phyloP scores from a whole-genome alignment of 1,140 invertebrate genomes.

The Papilio polytes region DNA sequence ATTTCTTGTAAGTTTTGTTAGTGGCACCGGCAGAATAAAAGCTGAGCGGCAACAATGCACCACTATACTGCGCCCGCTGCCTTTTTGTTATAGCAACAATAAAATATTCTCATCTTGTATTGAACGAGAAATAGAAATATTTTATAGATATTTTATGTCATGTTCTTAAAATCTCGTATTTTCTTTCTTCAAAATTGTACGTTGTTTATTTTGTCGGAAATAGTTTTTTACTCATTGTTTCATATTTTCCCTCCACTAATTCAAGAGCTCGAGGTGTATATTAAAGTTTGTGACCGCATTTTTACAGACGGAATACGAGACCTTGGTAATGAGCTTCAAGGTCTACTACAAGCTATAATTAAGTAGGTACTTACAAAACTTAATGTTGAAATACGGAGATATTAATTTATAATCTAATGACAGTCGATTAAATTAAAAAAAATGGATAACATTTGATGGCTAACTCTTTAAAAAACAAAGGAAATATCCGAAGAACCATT shows the following conservation, averaged over 20 bases:
- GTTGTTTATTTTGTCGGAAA: not conserved
- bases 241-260: not conserved
- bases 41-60: not conserved
- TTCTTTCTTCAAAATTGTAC: slow-evolving; percentile 18
- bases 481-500: no score
- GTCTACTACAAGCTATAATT: not conserved
- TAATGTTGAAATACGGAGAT: no score
- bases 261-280: not conserved
- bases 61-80: slow-evolving; percentile 20
- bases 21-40: slow-evolving; percentile 19
- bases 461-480: no score
- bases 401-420: no score
- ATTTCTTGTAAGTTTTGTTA: slow-evolving; percentile 28
- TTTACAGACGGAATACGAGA: not conserved
- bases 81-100: slow-evolving; percentile 25
- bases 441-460: no score
- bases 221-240: not conserved
- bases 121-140: slow-evolving; percentile 28
- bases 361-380: not conserved
- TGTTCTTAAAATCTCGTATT: slow-evolving; percentile 19
- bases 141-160: slow-evolving; percentile 27
- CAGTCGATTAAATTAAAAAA: no score
- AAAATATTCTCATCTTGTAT: slow-evolving; percentile 26
- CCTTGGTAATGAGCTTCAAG: not conserved
- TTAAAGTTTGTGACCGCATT: not conserved